Evolutionary conservation across 2,113 vertebrate species (phyloP), one percentile per base, ranked within the genome.

Genomic region (Hydrochoerus hydrochaeris): DNA sequence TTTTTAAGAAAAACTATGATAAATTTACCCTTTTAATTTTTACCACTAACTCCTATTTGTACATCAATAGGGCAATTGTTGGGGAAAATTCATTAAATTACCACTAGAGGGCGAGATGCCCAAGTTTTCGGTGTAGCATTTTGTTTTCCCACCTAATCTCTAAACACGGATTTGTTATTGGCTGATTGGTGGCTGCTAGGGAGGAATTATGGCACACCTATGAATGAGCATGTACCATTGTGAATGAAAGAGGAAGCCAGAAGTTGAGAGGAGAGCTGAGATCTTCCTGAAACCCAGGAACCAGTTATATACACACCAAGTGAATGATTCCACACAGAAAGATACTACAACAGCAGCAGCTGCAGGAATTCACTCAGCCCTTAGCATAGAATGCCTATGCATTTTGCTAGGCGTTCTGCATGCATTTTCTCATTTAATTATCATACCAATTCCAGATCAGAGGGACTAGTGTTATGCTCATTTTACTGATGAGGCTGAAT

Each of bases 101-200:
- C 96, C 97, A 96, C 96, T 65, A 97, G 97, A 97, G 96, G 95
- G 95, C 28, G 49, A 73, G 69, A 88, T 94, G 58, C 81, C 35
- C 97, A 97, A 95, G 94, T 96, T 96, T 97, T 97, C 10, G 49
- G 92, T 85, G 30, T 30, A 80, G 41, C 71, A 57, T 14, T 41
- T 75, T 22, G 5, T 5, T 85, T 88, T 16, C 17, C 52, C 14
- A 30, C 26, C 5, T 88, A 87, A 80, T 4, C 28, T 92, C n/a
- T 81, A 38, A 77, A 81, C 4, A 91, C 75, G 22, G 24, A 62
- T 80, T 86, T 91, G 46, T 67, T 93, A 35, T 30, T 41, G n/a
- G 49, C 22, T 85, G 90, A 49, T 4, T 7, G 26, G 32, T 30
- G 80, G 30, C 82, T 88, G 14, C 44, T 77, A 3, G 22, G 63